Conservation (phyloP, 2,888 invertebrate genomes). For the Cephus runcator region DNA sequence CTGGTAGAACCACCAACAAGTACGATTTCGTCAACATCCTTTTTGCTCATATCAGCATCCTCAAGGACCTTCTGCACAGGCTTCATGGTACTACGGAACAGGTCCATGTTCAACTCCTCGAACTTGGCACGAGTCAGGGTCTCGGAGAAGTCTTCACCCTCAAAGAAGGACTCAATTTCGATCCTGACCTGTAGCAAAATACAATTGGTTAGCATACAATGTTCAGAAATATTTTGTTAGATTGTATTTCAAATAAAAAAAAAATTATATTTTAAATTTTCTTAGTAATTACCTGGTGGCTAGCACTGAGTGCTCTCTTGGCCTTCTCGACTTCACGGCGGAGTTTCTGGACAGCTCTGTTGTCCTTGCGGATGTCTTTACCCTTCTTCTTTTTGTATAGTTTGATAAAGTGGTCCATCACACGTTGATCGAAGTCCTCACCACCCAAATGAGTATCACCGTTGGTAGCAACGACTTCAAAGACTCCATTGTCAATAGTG, state of each 20-base stretch:
- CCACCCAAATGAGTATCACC: constrained; percentile 99
- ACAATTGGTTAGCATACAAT: background rate
- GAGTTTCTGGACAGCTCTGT: constrained; percentile 94
- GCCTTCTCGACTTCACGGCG: constrained; percentile 98
- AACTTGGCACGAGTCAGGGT: constrained; percentile 98
- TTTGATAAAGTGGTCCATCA: constrained; percentile 99
- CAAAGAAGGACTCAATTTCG: constrained; percentile 98
- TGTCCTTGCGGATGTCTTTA: constrained; percentile 95
- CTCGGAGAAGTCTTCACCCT: constrained; percentile 98
- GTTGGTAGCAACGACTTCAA: constrained; percentile 92
- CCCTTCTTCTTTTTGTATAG: constrained; percentile 99
- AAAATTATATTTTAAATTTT: background rate
- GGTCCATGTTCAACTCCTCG: constrained; percentile 94
- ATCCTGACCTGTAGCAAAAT: constrained; percentile 77
- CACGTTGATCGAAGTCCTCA: constrained; percentile 98
- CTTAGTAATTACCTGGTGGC: constrained; percentile 75
- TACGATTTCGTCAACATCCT: constrained; percentile 98
- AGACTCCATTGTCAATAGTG: constrained; percentile 98
- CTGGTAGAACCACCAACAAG: constrained; percentile 98
- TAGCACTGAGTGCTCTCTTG: constrained; percentile 93
- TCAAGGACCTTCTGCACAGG: constrained; percentile 88
- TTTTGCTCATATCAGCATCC: constrained; percentile 99
- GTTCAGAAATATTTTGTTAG: background rate
- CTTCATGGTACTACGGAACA: constrained; percentile 73
- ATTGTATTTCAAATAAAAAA: background rate